These are phyloP conservation scores for Xylota sylvarum DNA, from an alignment of 2,888 invertebrate genomes.

Conservation along the genomic window DNA sequence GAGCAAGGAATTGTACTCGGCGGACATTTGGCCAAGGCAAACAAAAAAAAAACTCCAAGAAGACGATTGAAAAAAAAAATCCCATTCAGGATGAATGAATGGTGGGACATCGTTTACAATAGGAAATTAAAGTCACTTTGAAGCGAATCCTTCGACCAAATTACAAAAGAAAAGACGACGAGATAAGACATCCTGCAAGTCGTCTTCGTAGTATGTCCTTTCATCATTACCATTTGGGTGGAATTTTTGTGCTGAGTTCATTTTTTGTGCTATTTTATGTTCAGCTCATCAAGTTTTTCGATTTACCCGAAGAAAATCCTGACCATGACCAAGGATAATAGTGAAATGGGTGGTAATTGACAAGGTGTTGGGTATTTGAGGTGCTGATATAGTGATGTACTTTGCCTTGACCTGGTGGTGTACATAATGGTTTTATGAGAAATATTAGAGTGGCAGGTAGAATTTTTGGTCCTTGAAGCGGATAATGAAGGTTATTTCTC, in stretches of 20 bases:
- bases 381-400: neutral
- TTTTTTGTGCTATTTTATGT: slow-evolving; percentile 36
- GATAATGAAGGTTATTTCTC: neutral
- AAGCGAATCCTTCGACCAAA: slow-evolving; percentile 59
- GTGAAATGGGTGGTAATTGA: slow-evolving; percentile 29
- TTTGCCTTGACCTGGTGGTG: slow-evolving; percentile 12
- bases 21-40: slow-evolving; percentile 26
- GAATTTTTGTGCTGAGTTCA: slow-evolving; percentile 34
- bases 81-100: slow-evolving; percentile 31
- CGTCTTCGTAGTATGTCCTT: slow-evolving; percentile 36
- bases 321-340: slow-evolving; percentile 23
- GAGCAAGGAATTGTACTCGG: slow-evolving; percentile 20
- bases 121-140: slow-evolving; percentile 67
- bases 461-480: slow-evolving; percentile 5
- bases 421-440: slow-evolving; percentile 1
- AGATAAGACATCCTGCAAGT: slow-evolving; percentile 35
- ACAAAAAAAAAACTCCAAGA: neutral
- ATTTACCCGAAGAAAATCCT: slow-evolving; percentile 7
- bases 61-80: slow-evolving; percentile 8
- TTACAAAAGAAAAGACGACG: slow-evolving; percentile 34
- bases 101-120: slow-evolving; percentile 54
- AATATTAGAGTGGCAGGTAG: neutral
- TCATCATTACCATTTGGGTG: slow-evolving; percentile 35
- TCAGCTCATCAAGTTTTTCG: slow-evolving; percentile 48
- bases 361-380: slow-evolving; percentile 36